Evolutionary conservation across 2,113 vertebrate species (phyloP).

Genomic region (Centropus unirufus): DNA sequence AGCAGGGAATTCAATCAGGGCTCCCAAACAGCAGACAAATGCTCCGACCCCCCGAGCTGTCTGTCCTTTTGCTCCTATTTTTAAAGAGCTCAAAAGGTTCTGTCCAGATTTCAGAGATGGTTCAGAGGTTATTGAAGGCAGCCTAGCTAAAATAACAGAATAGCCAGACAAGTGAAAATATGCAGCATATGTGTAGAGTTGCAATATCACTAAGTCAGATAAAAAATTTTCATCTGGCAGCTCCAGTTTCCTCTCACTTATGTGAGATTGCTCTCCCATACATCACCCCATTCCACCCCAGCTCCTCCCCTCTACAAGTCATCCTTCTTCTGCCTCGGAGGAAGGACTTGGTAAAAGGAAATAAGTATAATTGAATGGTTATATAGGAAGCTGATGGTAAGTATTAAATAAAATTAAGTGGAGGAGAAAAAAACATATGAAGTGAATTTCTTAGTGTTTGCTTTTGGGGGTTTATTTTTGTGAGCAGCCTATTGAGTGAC

Average conservation of each 20-base stretch:
- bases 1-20: background rate
- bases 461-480: background rate
- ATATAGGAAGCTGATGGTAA: conserved; percentile 17
- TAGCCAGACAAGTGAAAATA: conserved; percentile 40
- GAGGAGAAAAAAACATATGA: background rate
- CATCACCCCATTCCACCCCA: no score
- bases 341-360: conserved; percentile 54
- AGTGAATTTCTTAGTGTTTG: conserved; percentile 12
- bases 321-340: background rate
- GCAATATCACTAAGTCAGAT: conserved; percentile 55
- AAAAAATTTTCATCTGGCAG: conserved; percentile 31
- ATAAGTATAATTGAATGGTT: conserved; percentile 20
- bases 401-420: conserved; percentile 13
- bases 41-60: background rate
- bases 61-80: background rate
- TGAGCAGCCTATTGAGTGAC: conserved; percentile 25
- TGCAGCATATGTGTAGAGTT: conserved; percentile 34
- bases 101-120: conserved; percentile 25
- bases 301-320: background rate
- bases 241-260: conserved; percentile 20
- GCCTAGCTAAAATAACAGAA: conserved; percentile 56
- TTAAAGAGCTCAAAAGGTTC: conserved; percentile 17
- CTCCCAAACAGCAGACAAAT: background rate
- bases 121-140: conserved; percentile 62
- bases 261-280: background rate